phyloP scores from a whole-genome alignment of 2,797 vertebrate genomes.

The Syngnathus rostellatus region DNA sequence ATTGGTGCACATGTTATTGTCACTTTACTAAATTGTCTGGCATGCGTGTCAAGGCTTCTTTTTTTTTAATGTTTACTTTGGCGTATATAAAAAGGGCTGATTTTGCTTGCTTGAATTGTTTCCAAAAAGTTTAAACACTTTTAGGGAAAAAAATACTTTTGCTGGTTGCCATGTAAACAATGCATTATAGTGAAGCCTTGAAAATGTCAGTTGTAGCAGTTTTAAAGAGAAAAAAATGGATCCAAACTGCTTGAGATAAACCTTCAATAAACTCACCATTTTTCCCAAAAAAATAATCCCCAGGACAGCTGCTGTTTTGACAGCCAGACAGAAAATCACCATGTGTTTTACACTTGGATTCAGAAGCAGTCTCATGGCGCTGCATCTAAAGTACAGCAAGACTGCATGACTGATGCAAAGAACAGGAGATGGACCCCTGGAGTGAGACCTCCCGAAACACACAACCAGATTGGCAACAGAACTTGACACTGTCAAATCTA shows the following conservation, averaged over 20 bases:
- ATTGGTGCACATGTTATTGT: background rate
- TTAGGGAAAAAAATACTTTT: background rate
- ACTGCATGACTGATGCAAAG: conserved; percentile 27
- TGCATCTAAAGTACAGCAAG: conserved; percentile 42
- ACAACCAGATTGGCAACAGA: conserved; percentile 42
- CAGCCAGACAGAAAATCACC: conserved; percentile 30
- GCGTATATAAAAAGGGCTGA: background rate
- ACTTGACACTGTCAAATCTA: conserved; percentile 5
- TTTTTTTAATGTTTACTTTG: background rate
- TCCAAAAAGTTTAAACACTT: background rate
- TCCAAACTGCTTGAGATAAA: conserved; percentile 1
- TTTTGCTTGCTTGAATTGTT: background rate
- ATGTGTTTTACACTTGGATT: conserved; percentile 42
- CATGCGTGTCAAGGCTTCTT: background rate
- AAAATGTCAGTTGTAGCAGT: background rate
- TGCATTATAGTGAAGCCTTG: background rate
- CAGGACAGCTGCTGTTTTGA: conserved; percentile 32
- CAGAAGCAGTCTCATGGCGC: conserved; percentile 18
- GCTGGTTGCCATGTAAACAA: background rate
- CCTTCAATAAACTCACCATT: background rate
- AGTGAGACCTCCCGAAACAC: conserved; percentile 49
- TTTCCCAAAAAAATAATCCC: background rate
- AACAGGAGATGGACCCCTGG: conserved; percentile 46
- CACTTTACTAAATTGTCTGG: background rate
- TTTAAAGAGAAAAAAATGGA: background rate